Evolutionary conservation across 1,140 invertebrate species (phyloP), one percentile per base, ranked within the genome.

Genomic region (Cryptotermes secundus): DNA sequence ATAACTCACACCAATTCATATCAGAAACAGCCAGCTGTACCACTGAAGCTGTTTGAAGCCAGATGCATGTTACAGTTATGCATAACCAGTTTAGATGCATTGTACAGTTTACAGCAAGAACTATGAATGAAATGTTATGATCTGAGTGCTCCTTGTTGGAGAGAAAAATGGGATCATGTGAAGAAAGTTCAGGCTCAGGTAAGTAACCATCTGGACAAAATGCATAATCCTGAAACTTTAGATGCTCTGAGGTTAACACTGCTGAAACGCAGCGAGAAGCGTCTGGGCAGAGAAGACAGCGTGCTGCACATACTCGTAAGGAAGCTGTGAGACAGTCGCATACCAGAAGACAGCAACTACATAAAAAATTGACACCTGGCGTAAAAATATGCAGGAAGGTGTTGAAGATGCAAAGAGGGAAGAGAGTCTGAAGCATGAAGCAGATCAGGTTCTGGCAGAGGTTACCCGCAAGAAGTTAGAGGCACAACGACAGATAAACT

Each of bases 391-490:
- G 86, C 91, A 93, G 86, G 92, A 93, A 87, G 89, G 92, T 82
- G 92, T 94, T 49, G 90, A 93, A 83, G 92, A 90, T 86, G 90
- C 91, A 80, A 93, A 94, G 89, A 90, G 91, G 90, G 92, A 94
- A 87, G 92, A 93, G 88, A 91, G 92, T 87, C 90, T 93, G 80
- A 93, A 94, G 86, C 90, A 91, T 86, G 91, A 95, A 88, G 94
- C 94, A 0, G 95, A 96, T 88, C 89, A 91, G 85, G 91, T 95
- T 24, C 88, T 96, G 2, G 91, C 92, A 79, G 94, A 95, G 87
- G 94, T 96, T 0, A 89, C 92, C 36, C 91, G 91, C 80, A 95
- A 95, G 87, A 93, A 94, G 87, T 91, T 88, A 53, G 94, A 96
- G 87, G 93, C 93, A 1, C 92, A 92, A 83, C 93, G 93, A 86